phyloP scores from a whole-genome alignment of 1,140 invertebrate genomes.

The Amphibalanus amphitrite region DNA sequence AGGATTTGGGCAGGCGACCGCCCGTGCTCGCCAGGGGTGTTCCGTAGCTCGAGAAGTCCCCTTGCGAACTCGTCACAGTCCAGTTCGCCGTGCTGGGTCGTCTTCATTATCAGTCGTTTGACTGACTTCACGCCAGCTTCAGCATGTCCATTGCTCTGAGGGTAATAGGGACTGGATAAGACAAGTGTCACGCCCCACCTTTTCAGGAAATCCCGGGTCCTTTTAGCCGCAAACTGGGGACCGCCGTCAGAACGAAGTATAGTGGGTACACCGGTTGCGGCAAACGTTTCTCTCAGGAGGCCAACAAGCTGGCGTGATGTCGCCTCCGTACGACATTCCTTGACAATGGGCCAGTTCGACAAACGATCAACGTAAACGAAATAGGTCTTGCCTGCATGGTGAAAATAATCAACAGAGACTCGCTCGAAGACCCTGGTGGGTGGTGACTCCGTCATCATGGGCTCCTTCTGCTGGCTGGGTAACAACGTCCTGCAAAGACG shows the following conservation, averaged over 20 bases:
- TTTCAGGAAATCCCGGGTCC: slow-evolving; percentile 2
- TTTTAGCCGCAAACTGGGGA: slow-evolving; percentile 6
- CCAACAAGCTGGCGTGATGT: slow-evolving; percentile 6
- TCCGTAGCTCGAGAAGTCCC: too few relatives aligned
- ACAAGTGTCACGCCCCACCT: neutral
- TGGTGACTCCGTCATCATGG: slow-evolving; percentile 4
- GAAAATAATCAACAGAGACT: slow-evolving; percentile 9
- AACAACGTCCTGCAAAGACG: slow-evolving; percentile 5
- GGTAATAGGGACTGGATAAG: slow-evolving; percentile 6
- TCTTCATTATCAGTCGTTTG: slow-evolving; percentile 9
- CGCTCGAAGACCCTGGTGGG: slow-evolving; percentile 8
- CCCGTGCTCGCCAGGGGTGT: too few relatives aligned
- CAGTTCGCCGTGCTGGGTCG: slow-evolving; percentile 3
- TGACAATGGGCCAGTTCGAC: slow-evolving; percentile 7
- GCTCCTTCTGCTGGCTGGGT: slow-evolving; percentile 8
- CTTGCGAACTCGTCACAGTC: neutral
- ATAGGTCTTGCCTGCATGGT: slow-evolving; percentile 5
- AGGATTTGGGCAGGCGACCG: too few relatives aligned
- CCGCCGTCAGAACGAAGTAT: slow-evolving; percentile 4
- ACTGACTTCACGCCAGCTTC: slow-evolving; percentile 8
- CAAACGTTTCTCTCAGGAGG: slow-evolving; percentile 5
- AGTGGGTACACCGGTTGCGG: slow-evolving; percentile 6
- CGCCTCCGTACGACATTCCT: slow-evolving; percentile 3
- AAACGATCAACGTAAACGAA: slow-evolving; percentile 9
- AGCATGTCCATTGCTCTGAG: slow-evolving; percentile 7